These are phyloP conservation scores for Drosophila austrosaltans DNA, from an alignment of 2,888 invertebrate species.

Conservation along the genomic window DNA sequence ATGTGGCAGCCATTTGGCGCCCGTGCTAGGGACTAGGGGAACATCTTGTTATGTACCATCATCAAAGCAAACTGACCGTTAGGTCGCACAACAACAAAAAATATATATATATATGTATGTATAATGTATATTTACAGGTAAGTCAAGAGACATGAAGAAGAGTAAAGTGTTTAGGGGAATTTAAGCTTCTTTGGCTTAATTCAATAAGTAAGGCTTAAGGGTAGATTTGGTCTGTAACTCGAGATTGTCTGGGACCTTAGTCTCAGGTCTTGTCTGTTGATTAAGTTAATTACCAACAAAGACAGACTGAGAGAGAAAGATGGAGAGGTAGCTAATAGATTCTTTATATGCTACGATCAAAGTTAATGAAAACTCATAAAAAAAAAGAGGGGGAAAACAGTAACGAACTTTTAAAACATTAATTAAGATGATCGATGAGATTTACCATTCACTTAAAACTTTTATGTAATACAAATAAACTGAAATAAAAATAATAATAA, in stretches of 20 bases:
- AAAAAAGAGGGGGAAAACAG: conserved; percentile 1
- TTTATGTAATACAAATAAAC: conserved; percentile 13
- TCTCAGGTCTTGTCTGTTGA: conserved; percentile 3
- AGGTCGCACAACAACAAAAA: conserved; percentile 9
- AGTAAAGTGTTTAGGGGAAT: neutral
- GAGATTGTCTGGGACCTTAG: neutral
- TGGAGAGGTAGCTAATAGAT: neutral
- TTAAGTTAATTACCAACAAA: conserved; percentile 2
- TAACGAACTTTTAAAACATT: conserved; percentile 16
- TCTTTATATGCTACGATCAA: neutral
- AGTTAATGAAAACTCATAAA: conserved; percentile 20
- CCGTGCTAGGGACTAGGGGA: conserved; percentile 9
- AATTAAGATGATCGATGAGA: conserved; percentile 42
- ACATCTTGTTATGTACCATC: conserved; percentile 22
- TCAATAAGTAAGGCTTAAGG: conserved; percentile 60
- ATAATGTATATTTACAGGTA: conserved; percentile 27
- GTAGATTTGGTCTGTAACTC: neutral
- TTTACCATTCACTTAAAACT: neutral
- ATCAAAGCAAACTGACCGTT: conserved; percentile 10
- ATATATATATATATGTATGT: no score
- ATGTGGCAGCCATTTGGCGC: conserved; percentile 66
- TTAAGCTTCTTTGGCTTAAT: conserved; percentile 61
- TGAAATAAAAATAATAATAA: neutral
- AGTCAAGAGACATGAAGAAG: neutral
- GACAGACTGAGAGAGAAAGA: no score